Evolutionary conservation across 2,113 vertebrate species (phyloP).

Genomic region (Neotragus pygmaeus): DNA sequence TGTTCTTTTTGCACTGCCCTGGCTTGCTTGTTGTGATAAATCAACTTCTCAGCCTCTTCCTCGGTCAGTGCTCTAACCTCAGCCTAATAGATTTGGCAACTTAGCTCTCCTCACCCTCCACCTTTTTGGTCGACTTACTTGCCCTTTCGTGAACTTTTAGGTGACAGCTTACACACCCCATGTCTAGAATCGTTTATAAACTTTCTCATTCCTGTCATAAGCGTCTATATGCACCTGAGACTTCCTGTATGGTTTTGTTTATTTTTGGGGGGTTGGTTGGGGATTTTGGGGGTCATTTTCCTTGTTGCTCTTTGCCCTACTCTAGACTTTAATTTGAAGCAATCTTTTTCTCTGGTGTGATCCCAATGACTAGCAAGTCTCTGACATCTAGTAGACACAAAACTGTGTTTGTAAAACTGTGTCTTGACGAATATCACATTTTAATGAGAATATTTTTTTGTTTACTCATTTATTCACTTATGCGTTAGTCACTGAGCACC

Average conservation of each 20-base stretch:
- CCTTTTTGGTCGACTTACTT: background rate
- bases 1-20: background rate
- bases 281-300: background rate
- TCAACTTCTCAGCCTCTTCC: background rate
- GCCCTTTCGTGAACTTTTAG: background rate
- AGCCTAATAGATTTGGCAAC: background rate
- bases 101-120: background rate
- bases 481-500: background rate
- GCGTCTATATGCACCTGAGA: no score
- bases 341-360: background rate
- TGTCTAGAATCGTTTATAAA: background rate
- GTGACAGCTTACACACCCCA: background rate
- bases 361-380: background rate
- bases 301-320: background rate
- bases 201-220: background rate
- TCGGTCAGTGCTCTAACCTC: background rate
- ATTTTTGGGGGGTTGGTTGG: background rate
- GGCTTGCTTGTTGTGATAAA: background rate
- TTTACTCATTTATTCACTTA: background rate
- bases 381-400: background rate
- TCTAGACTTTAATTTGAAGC: background rate
- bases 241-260: background rate
- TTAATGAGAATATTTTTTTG: background rate
- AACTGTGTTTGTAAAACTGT: background rate
- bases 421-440: background rate